These are phyloP conservation scores for Poeciliopsis infans DNA, from an alignment of 2,797 vertebrate species.

Conservation along the genomic window DNA sequence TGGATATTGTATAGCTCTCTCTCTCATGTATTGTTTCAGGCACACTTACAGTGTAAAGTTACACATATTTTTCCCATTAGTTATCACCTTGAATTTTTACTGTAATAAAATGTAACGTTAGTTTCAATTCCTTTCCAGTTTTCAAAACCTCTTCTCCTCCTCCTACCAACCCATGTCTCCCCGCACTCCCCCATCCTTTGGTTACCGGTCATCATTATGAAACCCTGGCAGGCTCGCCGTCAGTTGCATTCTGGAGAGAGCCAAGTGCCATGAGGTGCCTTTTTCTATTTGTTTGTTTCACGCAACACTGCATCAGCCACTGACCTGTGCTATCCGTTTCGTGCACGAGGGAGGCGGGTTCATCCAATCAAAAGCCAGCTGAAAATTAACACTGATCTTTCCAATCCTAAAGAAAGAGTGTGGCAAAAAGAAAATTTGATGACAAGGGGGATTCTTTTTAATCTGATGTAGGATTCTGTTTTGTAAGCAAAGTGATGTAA, in stretches of 20 bases:
- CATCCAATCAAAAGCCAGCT: constrained; percentile 94
- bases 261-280: constrained; percentile 96
- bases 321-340: constrained; percentile 95
- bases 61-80: not conserved
- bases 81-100: constrained; percentile 8
- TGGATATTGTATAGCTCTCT: not conserved
- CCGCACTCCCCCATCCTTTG: constrained; percentile 27
- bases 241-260: constrained; percentile 86
- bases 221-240: constrained; percentile 79
- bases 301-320: constrained; percentile 93
- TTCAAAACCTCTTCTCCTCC: constrained; percentile 4
- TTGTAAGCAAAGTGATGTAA: not conserved
- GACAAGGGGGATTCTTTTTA: constrained; percentile 48
- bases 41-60: not conserved
- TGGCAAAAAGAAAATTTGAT: constrained; percentile 84
- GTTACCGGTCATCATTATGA: constrained; percentile 84
- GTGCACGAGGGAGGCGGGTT: constrained; percentile 85
- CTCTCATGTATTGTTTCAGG: not conserved
- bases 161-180: not conserved
- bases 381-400: constrained; percentile 95
- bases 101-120: constrained; percentile 6
- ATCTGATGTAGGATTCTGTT: constrained; percentile 33
- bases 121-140: constrained; percentile 21
- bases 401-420: constrained; percentile 84
- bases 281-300: constrained; percentile 99